Percentiles rank a stretch among this genome's conserved stretches.
Conservation (phyloP, 2,113 vertebrate genomes). For the Melanostigma gelatinosum region DNA sequence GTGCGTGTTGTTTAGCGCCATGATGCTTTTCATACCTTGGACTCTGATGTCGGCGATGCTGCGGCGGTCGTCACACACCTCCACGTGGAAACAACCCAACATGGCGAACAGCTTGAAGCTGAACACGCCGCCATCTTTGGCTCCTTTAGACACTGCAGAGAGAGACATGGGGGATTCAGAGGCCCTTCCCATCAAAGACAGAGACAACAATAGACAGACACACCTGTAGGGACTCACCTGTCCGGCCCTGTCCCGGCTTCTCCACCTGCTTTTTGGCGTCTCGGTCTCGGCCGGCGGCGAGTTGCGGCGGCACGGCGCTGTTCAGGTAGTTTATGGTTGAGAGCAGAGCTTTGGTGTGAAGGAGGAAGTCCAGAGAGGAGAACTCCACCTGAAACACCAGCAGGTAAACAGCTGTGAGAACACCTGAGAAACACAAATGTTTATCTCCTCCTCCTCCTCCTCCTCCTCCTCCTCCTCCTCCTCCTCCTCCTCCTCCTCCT, state of each 20-base stretch:
- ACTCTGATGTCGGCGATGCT: slow-evolving; percentile 95
- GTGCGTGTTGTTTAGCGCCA: too few relatives aligned
- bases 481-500: too few relatives aligned
- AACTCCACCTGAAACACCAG: slow-evolving; percentile 87
- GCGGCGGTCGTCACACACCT: slow-evolving; percentile 87
- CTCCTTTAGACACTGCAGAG: slow-evolving; percentile 72
- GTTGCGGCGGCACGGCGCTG: slow-evolving; percentile 77
- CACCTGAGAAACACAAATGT: background rate
- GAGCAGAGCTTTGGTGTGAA: slow-evolving; percentile 93
- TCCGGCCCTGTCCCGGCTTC: slow-evolving; percentile 67
- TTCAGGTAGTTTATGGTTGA: slow-evolving; percentile 89
- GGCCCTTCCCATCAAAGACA: background rate
- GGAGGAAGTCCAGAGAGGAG: slow-evolving; percentile 90
- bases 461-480: too few relatives aligned
- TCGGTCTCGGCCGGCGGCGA: slow-evolving; percentile 33
- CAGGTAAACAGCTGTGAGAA: background rate
- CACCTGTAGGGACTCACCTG: slow-evolving; percentile 78
- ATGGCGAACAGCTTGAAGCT: slow-evolving; percentile 90
- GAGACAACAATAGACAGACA: too few relatives aligned
- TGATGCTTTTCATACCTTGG: slow-evolving; percentile 80
- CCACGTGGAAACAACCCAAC: slow-evolving; percentile 90
- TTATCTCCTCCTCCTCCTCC: background rate
- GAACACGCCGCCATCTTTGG: slow-evolving; percentile 85
- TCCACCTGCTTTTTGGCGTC: slow-evolving; percentile 66
- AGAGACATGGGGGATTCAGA: background rate